These are phyloP conservation scores for Cosmopolites sordidus DNA, from an alignment of 2,888 invertebrate genomes.

Conservation along the genomic window DNA sequence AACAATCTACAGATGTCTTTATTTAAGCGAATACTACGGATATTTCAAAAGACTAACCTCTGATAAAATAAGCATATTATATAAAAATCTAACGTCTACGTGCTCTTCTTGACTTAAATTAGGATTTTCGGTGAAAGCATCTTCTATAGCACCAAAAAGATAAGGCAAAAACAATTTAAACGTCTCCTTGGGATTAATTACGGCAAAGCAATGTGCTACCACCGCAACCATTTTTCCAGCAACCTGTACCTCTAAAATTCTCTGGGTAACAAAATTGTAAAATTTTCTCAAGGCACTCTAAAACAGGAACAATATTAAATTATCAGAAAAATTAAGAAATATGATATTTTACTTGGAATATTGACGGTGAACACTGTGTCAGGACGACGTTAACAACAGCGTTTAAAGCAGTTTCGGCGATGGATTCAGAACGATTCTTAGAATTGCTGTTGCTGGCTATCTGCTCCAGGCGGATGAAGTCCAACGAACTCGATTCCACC, in stretches of 20 bases:
- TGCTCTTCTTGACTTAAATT: slow-evolving; percentile 70
- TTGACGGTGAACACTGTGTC: slow-evolving; percentile 64
- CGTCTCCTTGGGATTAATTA: slow-evolving; percentile 65
- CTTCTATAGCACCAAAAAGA: slow-evolving; percentile 62
- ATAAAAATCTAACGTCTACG: slow-evolving; percentile 72
- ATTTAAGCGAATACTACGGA: no score
- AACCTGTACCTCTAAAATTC: slow-evolving; percentile 78
- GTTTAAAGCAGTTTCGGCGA: slow-evolving; percentile 66
- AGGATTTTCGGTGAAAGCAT: slow-evolving; percentile 59
- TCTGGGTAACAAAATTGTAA: slow-evolving; percentile 65
- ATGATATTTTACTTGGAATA: neutral
- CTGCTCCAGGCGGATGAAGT: slow-evolving; percentile 63
- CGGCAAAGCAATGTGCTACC: slow-evolving; percentile 62
- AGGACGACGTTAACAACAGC: slow-evolving; percentile 66
- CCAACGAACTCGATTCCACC: slow-evolving; percentile 67
- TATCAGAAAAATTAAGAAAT: neutral
- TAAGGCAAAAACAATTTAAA: slow-evolving; percentile 69
- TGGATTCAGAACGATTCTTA: slow-evolving; percentile 65
- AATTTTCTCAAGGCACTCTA: slow-evolving; percentile 70
- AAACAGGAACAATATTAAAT: slow-evolving; percentile 27
- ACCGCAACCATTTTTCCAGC: slow-evolving; percentile 77
- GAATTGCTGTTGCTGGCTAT: slow-evolving; percentile 53
- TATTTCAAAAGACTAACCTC: slow-evolving; percentile 47
- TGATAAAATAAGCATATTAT: slow-evolving; percentile 69
- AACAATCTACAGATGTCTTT: slow-evolving; percentile 56